Conservation (phyloP, 2,113 vertebrate genomes). For the Ameiurus melas region DNA sequence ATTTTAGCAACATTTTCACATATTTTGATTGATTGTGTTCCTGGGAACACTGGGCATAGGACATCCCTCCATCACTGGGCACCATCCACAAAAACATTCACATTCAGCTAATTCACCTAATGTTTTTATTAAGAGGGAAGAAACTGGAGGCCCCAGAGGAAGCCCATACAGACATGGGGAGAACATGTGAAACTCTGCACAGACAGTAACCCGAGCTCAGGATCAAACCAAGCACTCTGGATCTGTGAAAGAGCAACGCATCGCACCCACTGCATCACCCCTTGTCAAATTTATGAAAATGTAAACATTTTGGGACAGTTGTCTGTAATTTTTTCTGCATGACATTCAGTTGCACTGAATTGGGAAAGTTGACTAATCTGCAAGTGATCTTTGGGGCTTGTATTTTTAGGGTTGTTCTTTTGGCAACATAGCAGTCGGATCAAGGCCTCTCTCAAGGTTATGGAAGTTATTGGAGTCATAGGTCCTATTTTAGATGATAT, state of each 20-base stretch:
- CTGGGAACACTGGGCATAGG: not conserved
- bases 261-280: not conserved
- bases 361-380: constrained; percentile 11
- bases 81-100: not conserved
- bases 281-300: not conserved
- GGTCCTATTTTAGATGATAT: constrained; percentile 66
- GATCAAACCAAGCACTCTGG: not conserved
- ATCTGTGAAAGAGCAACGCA: not conserved
- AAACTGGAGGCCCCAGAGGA: not conserved
- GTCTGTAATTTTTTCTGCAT: constrained; percentile 21
- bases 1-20: not conserved
- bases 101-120: not conserved
- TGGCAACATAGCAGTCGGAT: constrained; percentile 51
- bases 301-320: not conserved
- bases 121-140: too few species aligned
- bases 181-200: not conserved
- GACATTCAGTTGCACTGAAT: constrained; percentile 20
- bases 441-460: constrained; percentile 61
- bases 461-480: constrained; percentile 50
- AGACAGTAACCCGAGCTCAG: not conserved
- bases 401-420: constrained; percentile 58
- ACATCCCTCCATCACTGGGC: not conserved
- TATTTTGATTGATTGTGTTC: not conserved
- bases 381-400: constrained; percentile 41
- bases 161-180: not conserved